phyloP scores from a whole-genome alignment of 1,140 invertebrate genomes.

The Aphaenogaster floridana region DNA sequence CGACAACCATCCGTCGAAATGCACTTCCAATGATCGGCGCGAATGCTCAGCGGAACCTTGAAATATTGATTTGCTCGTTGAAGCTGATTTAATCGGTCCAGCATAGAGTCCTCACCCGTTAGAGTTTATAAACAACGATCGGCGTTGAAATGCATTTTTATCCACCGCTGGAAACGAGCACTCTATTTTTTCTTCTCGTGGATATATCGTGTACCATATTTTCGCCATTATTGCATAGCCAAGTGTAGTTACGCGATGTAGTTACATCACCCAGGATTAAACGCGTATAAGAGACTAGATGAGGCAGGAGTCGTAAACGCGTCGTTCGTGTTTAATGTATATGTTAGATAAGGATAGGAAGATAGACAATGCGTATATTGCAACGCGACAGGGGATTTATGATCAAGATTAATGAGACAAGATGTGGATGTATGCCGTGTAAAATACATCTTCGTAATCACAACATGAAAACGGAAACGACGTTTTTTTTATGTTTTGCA shows the following conservation, averaged over 20 bases:
- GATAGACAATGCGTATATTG: conserved; percentile 16
- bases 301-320: conserved; percentile 10
- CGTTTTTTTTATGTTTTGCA: neutral
- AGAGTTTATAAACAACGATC: conserved; percentile 77
- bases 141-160: conserved; percentile 68
- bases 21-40: conserved; percentile 21
- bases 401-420: conserved; percentile 34
- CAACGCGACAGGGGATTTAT: conserved; percentile 9
- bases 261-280: neutral
- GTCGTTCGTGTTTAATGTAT: conserved; percentile 12
- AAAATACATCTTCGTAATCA: neutral
- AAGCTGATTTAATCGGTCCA: conserved; percentile 82
- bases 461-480: neutral
- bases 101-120: conserved; percentile 70
- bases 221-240: neutral
- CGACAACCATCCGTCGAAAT: conserved; percentile 18
- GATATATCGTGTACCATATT: neutral
- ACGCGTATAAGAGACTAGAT: neutral
- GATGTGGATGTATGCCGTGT: neutral
- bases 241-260: neutral
- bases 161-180: neutral
- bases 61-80: conserved; percentile 84
- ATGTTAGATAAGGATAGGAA: conserved; percentile 27
- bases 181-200: neutral
- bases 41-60: conserved; percentile 78